Base-by-base conservation (phyloP, 1,140 invertebrate species). In the Gryllus bimaculatus region DNA sequence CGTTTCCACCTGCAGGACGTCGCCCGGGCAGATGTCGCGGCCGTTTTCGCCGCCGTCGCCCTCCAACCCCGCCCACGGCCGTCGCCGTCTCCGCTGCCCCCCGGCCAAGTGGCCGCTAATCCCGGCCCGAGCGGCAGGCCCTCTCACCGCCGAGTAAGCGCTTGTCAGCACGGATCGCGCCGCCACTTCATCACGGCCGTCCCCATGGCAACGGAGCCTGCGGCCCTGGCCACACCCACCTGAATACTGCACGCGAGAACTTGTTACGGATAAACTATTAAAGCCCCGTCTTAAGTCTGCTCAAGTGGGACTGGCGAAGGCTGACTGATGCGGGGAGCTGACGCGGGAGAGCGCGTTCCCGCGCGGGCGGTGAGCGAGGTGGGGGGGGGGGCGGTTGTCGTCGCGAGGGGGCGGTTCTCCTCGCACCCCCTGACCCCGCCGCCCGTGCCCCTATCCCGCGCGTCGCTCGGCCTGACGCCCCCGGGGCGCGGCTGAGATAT, bases 81-180 rank as follows among this genome's bases (percentile, higher is more conserved):
- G 54, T 66, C 54, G 54, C 18, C 10, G 54, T 66, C 10, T 66
- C 54, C 54, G 18, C 7, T 7, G 54, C 10, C 10, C 18, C 10
- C 54, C 18, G 54, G 10, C 54, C 54, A 66, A 66, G 75, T 75
- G 75, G 75, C 75, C 21, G 75, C 10, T 75, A 75, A 75, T 66
- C 75, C 75, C 10, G 10, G n/a, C 47, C 75, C 75, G 47, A n/a
- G 75, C n/a, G 75, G 47, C 21, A 47, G n/a, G 75, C 75, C 73
- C 21, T 75, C 75, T 75, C 75, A 75, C 75, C 75, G n/a, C 75
- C 75, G 75, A 39, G 21, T 75, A 75, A 75, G 75, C 75, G 75
- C 10, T 47, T 75, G 75, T 75, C 75, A 47, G 47, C 75, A 39
- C 21, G 21, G 21, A 75, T 75, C 75, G 21, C 75, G 75, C 75